phyloP scores from a whole-genome alignment of 2,797 vertebrate species.

The Acrocephalus scirpaceus region DNA sequence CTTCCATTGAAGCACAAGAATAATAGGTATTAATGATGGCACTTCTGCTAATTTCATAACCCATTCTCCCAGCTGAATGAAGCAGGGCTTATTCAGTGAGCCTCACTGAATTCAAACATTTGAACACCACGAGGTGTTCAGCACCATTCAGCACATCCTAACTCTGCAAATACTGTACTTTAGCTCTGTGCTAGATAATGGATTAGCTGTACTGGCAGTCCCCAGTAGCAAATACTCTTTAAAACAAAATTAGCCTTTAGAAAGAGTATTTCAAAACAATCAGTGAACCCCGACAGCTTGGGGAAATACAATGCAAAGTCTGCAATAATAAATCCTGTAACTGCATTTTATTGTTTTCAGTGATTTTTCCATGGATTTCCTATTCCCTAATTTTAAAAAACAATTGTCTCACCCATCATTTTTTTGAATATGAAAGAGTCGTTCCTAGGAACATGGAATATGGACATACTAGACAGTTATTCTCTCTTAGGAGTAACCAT shows the following conservation, averaged over 20 bases:
- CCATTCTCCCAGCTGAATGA: not conserved
- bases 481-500: not conserved
- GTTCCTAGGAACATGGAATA: not conserved
- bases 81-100: not conserved
- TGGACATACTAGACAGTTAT: not conserved
- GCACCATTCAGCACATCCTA: not conserved
- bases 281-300: not conserved
- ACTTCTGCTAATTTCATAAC: slow-evolving; percentile 33
- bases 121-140: not conserved
- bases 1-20: not conserved
- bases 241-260: slow-evolving; percentile 7
- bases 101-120: not conserved
- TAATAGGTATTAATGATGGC: slow-evolving; percentile 30
- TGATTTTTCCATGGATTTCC: not conserved
- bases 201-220: not conserved
- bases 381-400: not conserved
- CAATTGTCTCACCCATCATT: not conserved
- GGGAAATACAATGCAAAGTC: not conserved
- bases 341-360: not conserved
- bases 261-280: not conserved
- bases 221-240: not conserved
- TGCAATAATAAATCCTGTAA: not conserved
- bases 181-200: not conserved
- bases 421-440: not conserved
- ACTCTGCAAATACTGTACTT: not conserved